Evolutionary conservation across 2,113 vertebrate genomes (phyloP).

Genomic region (Uria aalge): DNA sequence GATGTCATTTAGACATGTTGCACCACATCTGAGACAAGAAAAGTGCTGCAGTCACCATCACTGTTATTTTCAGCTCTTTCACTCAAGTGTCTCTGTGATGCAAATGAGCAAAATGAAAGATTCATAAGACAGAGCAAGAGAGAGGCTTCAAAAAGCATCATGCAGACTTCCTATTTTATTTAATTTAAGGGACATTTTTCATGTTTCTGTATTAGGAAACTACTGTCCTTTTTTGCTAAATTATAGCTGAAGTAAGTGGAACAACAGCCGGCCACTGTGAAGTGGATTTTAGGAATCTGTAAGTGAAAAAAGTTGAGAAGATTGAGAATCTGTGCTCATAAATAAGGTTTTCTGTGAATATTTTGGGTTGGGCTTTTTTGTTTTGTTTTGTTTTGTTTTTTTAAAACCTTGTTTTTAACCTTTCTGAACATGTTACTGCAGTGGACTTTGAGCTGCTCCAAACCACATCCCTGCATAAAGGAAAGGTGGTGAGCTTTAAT

Average conservation of each 20-base stretch:
- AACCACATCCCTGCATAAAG: neutral
- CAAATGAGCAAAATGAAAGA: conserved; percentile 64
- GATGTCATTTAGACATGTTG: conserved; percentile 61
- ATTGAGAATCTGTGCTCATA: neutral
- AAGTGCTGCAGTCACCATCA: conserved; percentile 49
- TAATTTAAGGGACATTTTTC: conserved; percentile 40
- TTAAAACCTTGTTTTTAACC: neutral
- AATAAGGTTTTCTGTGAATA: neutral
- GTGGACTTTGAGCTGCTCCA: neutral
- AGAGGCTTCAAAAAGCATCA: conserved; percentile 59
- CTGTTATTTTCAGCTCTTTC: conserved; percentile 55
- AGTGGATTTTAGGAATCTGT: neutral
- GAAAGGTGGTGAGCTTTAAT: neutral
- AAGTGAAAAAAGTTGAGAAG: neutral
- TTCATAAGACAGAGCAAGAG: conserved; percentile 55
- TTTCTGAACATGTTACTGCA: neutral
- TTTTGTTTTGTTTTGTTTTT: neutral
- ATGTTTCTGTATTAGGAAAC: neutral
- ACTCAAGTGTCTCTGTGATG: conserved; percentile 40
- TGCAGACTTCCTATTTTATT: conserved; percentile 22
- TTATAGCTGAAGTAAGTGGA: neutral
- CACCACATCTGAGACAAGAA: conserved; percentile 57
- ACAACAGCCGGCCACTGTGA: neutral
- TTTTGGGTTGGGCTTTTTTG: neutral
- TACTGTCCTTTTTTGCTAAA: neutral